Evolutionary conservation across 2,797 vertebrate genomes (phyloP).

Genomic region (Eulemur albifrons): DNA sequence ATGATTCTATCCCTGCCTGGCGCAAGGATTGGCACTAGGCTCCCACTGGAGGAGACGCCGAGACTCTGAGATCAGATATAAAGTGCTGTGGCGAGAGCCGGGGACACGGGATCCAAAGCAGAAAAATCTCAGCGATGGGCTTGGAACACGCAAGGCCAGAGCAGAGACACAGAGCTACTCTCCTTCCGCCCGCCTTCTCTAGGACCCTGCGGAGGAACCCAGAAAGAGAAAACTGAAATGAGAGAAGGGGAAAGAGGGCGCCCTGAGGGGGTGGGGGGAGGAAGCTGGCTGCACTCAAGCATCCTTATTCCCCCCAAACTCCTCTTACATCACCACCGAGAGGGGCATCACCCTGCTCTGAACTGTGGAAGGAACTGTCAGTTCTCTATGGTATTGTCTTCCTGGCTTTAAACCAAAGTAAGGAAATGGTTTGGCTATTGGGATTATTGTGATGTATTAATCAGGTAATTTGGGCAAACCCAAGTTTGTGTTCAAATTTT

Average conservation of each 20-base stretch:
- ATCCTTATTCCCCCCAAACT: background rate
- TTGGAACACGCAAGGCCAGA: background rate
- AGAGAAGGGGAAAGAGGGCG: background rate
- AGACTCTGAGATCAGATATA: background rate
- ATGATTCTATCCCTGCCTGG: background rate
- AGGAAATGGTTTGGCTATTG: constrained; percentile 12
- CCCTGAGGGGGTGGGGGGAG: background rate
- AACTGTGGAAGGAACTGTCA: background rate
- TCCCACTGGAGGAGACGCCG: background rate
- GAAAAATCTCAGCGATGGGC: background rate
- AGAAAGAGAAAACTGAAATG: background rate
- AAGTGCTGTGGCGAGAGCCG: fast-evolving
- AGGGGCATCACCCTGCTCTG: background rate
- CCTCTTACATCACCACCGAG: background rate
- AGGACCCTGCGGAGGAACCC: background rate
- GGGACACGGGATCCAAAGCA: background rate
- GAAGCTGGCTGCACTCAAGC: background rate
- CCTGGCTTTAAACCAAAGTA: background rate
- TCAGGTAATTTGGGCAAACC: background rate
- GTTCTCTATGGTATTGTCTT: background rate
- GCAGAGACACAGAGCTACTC: background rate
- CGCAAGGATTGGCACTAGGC: background rate
- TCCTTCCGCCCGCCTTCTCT: background rate
- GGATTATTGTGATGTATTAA: background rate
- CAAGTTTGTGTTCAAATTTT: background rate